Evolutionary conservation across 2,113 vertebrate species (phyloP), one percentile per base, ranked within the genome.

Genomic region (Eleginops maclovinus): DNA sequence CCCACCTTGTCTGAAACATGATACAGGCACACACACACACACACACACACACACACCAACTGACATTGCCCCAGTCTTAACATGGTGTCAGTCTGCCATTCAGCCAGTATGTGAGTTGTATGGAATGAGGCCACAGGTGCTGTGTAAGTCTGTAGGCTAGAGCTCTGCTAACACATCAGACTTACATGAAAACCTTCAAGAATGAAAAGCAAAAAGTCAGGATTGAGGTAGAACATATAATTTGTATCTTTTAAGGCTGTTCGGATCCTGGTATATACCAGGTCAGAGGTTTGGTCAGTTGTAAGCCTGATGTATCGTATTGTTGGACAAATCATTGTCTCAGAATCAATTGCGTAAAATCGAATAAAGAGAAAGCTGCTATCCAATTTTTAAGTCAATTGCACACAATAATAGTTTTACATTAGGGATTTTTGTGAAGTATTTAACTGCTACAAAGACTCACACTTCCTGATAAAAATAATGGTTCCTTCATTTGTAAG

Each of bases 101-200:
- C 69, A 49, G 68, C 50, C 82, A 72, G 76, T 54, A 21, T 87
- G 86, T 68, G 89, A 84, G 84, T 51, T 74, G 65, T 46, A 22
- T 74, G 82, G 81, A 93, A 92, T 91, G 91, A 81, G 90, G 89
- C 81, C 92, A 91, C 88, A 92, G 90, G 88, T 93, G 90, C 77
- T 67, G 61, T 53, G 75, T 77, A 77, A 71, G 59, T 67, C 78
- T 75, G 68, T 67, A n/a, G 24, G 46, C 63, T 71, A 56, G 44
- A 83, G 74, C 77, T 61, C 26, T 7, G 17, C 49, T 50, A 67
- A 77, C 69, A 85, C 36, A 70, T 59, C 73, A 66, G 83, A 72
- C 51, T n/a, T 53, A 68, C 49, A 55, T 40, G 69, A 53, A 50
- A 50, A 80, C 55, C 58, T 69, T 17, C 10, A 16, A 43, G 65